Conservation (phyloP, 1,140 invertebrate species). For the Eupristina koningsbergeri region DNA sequence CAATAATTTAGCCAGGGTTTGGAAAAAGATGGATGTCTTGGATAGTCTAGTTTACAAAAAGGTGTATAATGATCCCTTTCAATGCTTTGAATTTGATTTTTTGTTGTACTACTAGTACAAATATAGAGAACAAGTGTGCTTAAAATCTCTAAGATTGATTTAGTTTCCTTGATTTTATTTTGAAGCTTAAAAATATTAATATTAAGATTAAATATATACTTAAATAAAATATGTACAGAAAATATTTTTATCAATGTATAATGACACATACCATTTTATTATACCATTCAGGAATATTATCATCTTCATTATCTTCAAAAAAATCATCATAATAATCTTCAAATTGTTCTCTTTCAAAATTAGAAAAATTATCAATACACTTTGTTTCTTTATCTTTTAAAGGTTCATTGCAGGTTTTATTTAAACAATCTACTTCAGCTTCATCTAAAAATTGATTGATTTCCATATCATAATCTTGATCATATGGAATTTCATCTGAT, state of each 20-base stretch:
- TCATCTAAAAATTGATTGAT: constrained; percentile 30
- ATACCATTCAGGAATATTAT: constrained; percentile 29
- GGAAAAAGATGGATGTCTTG: constrained; percentile 26
- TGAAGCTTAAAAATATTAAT: constrained; percentile 34
- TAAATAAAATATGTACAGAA: neutral
- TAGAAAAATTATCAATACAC: neutral
- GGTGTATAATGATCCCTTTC: constrained; percentile 43
- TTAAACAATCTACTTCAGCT: constrained; percentile 13
- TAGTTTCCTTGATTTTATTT: constrained; percentile 34
- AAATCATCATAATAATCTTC: constrained; percentile 46
- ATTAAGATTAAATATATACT: constrained; percentile 11
- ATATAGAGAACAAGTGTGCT: constrained; percentile 28
- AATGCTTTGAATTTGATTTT: constrained; percentile 27
- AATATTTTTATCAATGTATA: neutral
- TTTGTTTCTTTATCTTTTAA: neutral
- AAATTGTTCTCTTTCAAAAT: constrained; percentile 14
- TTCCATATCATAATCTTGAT: constrained; percentile 31
- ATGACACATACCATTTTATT: constrained; percentile 33
- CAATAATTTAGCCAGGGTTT: constrained; percentile 46
- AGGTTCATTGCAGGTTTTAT: neutral
- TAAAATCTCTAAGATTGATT: constrained; percentile 19
- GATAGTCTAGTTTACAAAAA: constrained; percentile 48
- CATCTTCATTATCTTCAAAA: constrained; percentile 8
- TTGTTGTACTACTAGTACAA: constrained; percentile 7
- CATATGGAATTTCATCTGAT: neutral